Percentiles rank a stretch among this genome's conserved stretches.
phyloP scores from a whole-genome alignment of 64 coral and sea anemone genomes.

The Dendrophyllia cribrosa region DNA sequence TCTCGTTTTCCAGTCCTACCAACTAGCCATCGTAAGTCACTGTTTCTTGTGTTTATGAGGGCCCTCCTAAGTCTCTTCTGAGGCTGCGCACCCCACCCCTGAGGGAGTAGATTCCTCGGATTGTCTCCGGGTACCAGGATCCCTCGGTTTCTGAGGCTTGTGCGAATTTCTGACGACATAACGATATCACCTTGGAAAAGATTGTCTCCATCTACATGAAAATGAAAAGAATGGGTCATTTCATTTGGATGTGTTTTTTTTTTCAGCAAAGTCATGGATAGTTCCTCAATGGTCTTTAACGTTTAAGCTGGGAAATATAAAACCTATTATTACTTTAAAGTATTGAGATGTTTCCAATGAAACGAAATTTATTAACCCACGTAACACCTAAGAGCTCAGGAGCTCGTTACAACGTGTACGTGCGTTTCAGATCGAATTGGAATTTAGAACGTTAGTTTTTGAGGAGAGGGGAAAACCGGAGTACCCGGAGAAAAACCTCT shows the following conservation, averaged over 20 bases:
- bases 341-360: too few relatives aligned
- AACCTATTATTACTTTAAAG: too few relatives aligned
- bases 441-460: too few relatives aligned
- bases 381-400: too few relatives aligned
- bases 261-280: too few relatives aligned
- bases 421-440: too few relatives aligned
- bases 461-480: too few relatives aligned
- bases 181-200: conserved; percentile 37
- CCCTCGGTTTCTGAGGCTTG: conserved; percentile 2
- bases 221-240: neutral
- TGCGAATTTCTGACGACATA: neutral
- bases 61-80: conserved; percentile 18
- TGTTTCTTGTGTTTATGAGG: neutral
- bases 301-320: too few relatives aligned
- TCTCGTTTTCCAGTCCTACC: neutral
- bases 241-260: neutral
- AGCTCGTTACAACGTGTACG: too few relatives aligned
- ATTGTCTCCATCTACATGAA: neutral
- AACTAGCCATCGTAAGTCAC: conserved; percentile 19
- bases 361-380: too few relatives aligned
- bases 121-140: conserved; percentile 1
- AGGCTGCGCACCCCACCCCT: neutral
- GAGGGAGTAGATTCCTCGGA: neutral
- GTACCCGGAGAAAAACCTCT: too few relatives aligned
- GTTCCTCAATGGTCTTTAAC: too few relatives aligned